Evolutionary conservation across 2,797 vertebrate species (phyloP).

Genomic region (Peromyscus melanophrys): DNA sequence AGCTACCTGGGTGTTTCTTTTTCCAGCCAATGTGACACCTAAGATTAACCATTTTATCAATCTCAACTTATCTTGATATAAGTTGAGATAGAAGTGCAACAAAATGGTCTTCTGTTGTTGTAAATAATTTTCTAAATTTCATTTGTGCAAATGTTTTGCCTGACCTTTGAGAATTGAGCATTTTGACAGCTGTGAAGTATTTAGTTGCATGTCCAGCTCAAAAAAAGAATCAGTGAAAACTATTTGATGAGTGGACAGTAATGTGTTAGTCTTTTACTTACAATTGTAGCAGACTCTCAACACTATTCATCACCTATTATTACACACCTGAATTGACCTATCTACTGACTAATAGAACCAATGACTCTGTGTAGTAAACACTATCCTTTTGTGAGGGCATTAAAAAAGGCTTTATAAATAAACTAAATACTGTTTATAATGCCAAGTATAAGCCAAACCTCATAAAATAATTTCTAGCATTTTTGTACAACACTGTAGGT

Average conservation of each 20-base stretch:
- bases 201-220: background rate
- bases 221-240: background rate
- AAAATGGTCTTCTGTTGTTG: background rate
- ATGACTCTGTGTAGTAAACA: background rate
- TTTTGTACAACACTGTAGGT: background rate
- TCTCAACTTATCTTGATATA: background rate
- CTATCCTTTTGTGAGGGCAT: fast-evolving
- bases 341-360: background rate
- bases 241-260: background rate
- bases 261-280: background rate
- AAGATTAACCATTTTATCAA: background rate
- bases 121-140: background rate
- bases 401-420: background rate
- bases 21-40: background rate
- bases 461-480: background rate
- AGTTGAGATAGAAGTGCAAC: background rate
- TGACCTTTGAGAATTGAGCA: background rate
- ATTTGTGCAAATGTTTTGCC: background rate
- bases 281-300: background rate
- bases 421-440: background rate
- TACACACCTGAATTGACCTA: background rate
- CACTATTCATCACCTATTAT: background rate
- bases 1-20: background rate
- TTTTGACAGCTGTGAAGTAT: background rate
- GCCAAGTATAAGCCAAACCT: background rate